A percentile compares a stretch with the other conserved stretches of the same genome.
Conservation (phyloP, 2,113 vertebrate genomes). For the Atrichornis clamosus region DNA sequence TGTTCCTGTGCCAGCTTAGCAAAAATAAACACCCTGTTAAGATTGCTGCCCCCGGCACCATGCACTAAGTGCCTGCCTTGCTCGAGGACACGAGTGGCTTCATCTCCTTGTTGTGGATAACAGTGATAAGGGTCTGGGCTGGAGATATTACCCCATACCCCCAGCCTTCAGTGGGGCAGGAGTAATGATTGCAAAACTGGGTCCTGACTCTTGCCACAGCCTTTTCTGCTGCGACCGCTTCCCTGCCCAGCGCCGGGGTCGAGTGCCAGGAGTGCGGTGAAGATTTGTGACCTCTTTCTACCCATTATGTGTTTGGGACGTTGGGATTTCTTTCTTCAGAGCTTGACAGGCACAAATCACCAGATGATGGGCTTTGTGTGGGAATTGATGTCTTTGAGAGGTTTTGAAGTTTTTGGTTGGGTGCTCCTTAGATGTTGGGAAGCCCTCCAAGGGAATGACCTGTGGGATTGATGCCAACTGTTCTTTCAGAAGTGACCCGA, state of each 20-base stretch:
- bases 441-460: conserved; percentile 49
- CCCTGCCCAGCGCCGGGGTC: neutral
- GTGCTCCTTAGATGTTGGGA: neutral
- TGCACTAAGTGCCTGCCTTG: neutral
- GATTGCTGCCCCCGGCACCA: neutral
- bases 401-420: neutral
- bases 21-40: neutral
- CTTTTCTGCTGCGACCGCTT: neutral
- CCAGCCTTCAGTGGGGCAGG: conserved; percentile 13
- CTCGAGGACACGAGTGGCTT: neutral
- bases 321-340: neutral
- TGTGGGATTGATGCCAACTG: conserved; percentile 36
- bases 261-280: neutral
- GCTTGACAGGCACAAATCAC: neutral
- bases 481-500: conserved; percentile 45
- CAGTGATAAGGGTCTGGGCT: neutral
- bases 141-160: neutral
- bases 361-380: neutral
- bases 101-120: neutral
- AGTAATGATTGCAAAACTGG: conserved; percentile 25
- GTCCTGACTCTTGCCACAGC: neutral
- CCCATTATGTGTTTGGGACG: neutral
- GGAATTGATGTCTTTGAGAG: neutral
- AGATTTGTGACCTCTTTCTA: neutral
- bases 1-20: neutral